Conservation (phyloP, 1,140 invertebrate species). For the Aphelenchoides avenae region DNA sequence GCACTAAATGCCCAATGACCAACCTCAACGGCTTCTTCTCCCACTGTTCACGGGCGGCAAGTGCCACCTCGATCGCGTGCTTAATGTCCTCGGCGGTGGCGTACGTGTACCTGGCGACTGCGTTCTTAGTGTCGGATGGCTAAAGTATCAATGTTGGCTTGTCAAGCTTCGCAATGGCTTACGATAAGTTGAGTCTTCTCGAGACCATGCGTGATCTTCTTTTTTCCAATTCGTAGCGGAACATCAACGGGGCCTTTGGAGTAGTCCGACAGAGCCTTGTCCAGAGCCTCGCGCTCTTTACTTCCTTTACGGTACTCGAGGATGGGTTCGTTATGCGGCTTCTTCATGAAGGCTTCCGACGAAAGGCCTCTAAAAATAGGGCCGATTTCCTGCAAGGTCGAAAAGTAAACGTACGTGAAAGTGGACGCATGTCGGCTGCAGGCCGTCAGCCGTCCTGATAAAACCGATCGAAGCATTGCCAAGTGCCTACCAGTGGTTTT, state of each 20-base stretch:
- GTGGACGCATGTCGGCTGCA: too few relatives aligned
- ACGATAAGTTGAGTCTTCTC: constrained; percentile 55
- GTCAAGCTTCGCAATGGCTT: constrained; percentile 17
- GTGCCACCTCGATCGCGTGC: constrained; percentile 47
- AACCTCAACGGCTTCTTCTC: constrained; percentile 48
- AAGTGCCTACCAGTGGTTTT: too few relatives aligned
- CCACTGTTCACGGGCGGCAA: constrained; percentile 44
- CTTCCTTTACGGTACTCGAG: constrained; percentile 74
- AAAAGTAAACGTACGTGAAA: too few relatives aligned
- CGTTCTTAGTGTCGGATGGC: constrained; percentile 52
- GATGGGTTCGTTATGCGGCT: constrained; percentile 64
- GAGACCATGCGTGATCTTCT: constrained; percentile 45
- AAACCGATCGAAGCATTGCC: too few relatives aligned
- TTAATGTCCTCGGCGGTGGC: constrained; percentile 42
- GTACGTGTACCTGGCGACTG: constrained; percentile 49
- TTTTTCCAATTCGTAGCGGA: constrained; percentile 49
- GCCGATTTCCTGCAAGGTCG: too few relatives aligned
- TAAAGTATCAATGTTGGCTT: constrained; percentile 25
- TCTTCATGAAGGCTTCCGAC: constrained; percentile 57
- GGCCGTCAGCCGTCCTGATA: too few relatives aligned
- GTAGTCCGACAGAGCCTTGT: constrained; percentile 68
- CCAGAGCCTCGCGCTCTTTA: constrained; percentile 73
- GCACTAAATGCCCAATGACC: too few relatives aligned
- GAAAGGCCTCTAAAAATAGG: constrained; percentile 52
- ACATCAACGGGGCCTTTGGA: constrained; percentile 34